Conservation (phyloP, 1,140 invertebrate species). For the Drosophila elegans region DNA sequence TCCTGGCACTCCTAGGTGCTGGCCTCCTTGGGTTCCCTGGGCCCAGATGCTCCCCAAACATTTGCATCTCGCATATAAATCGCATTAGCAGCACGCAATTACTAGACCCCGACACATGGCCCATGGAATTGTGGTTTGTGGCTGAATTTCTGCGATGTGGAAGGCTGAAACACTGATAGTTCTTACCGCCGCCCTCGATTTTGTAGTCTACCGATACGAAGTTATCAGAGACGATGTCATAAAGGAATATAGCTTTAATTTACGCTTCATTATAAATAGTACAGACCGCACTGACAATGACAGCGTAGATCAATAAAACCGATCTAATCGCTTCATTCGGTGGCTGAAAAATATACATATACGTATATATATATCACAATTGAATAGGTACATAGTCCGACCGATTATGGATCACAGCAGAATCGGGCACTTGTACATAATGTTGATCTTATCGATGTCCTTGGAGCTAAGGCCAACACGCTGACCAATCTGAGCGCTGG, state of each 20-base stretch:
- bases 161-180: neutral
- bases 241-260: constrained; percentile 39
- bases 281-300: constrained; percentile 23
- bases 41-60: constrained; percentile 50
- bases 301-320: constrained; percentile 44
- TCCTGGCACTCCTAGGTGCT: constrained; percentile 7
- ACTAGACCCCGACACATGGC: constrained; percentile 56
- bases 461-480: constrained; percentile 87
- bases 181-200: constrained; percentile 9
- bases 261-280: constrained; percentile 42
- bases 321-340: constrained; percentile 39
- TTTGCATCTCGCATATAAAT: constrained; percentile 81
- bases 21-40: neutral
- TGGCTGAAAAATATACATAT: constrained; percentile 1
- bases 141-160: neutral
- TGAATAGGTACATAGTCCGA: constrained; percentile 23
- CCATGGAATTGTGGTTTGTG: neutral
- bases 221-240: constrained; percentile 40
- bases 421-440: constrained; percentile 80
- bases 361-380: constrained; percentile 45
- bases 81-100: constrained; percentile 74
- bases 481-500: constrained; percentile 86
- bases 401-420: constrained; percentile 35
- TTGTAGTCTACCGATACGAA: constrained; percentile 48
- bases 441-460: constrained; percentile 85